These are phyloP conservation scores for Temnothorax curvispinosus DNA, from an alignment of 1,140 invertebrate genomes.

Conservation along the genomic window DNA sequence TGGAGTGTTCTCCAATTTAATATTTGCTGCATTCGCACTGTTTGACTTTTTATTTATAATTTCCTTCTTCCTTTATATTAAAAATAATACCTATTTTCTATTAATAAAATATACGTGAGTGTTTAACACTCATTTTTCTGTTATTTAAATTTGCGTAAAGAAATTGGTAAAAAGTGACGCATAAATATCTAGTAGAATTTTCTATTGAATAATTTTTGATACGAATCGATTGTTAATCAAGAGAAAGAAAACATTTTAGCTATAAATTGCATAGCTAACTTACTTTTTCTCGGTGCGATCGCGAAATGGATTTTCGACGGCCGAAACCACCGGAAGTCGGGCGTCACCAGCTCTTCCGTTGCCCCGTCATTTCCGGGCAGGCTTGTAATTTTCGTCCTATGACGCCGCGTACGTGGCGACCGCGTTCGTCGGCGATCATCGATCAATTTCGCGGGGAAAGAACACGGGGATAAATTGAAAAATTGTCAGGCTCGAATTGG, in stretches of 20 bases:
- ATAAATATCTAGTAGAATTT: background rate
- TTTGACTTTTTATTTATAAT: background rate
- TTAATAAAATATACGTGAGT: background rate
- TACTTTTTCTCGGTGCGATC: slow-evolving; percentile 35
- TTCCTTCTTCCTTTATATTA: background rate
- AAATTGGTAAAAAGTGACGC: background rate
- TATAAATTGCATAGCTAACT: slow-evolving; percentile 31
- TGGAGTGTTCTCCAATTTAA: background rate
- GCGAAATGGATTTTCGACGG: slow-evolving; percentile 54
- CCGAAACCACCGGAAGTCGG: slow-evolving; percentile 46
- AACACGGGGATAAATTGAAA: slow-evolving; percentile 52
- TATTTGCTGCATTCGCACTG: background rate
- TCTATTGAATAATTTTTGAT: background rate
- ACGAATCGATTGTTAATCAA: slow-evolving; percentile 11
- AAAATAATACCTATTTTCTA: background rate
- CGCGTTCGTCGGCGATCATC: slow-evolving; percentile 41
- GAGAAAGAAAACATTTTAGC: background rate
- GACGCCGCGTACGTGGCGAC: slow-evolving; percentile 46
- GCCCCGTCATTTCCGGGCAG: slow-evolving; percentile 68
- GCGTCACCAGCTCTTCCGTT: slow-evolving; percentile 65
- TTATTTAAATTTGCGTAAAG: background rate
- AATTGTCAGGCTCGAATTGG: slow-evolving; percentile 42
- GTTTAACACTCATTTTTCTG: background rate
- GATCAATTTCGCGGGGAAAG: slow-evolving; percentile 54
- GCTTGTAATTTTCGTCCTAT: slow-evolving; percentile 69